Conservation (phyloP, 2,113 vertebrate species). For the Oreocharis arfaki region DNA sequence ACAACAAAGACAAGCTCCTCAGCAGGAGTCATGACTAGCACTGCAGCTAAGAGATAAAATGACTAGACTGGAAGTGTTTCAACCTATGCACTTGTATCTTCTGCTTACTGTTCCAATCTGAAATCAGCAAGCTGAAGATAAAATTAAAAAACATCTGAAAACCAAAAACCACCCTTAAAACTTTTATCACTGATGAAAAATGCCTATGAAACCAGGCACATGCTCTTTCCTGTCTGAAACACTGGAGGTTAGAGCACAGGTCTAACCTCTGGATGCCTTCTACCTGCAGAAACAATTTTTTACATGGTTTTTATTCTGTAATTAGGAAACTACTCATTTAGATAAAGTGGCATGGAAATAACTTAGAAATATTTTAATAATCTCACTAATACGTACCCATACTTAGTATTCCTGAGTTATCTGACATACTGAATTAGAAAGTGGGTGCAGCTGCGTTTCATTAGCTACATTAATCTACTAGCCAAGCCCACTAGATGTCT, state of each 20-base stretch:
- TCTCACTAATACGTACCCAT: neutral
- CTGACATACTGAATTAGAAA: neutral
- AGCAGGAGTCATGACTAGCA: neutral
- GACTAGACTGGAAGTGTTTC: neutral
- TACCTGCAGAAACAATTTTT: neutral
- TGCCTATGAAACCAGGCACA: neutral
- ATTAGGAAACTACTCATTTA: neutral
- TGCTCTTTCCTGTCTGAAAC: neutral
- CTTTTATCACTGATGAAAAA: neutral
- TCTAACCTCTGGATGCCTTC: neutral
- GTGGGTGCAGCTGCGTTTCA: neutral
- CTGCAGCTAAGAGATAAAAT: neutral
- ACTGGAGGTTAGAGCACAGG: neutral
- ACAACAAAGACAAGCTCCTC: neutral
- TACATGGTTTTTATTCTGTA: neutral
- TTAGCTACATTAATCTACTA: neutral
- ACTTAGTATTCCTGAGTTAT: neutral
- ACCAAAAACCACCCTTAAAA: neutral
- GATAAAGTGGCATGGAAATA: neutral
- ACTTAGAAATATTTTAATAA: neutral
- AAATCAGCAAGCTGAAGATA: neutral
- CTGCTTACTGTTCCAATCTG: neutral
- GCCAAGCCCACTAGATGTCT: constrained; percentile 15
- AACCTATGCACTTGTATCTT: neutral
- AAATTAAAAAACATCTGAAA: neutral